Percentiles rank a stretch among this genome's conserved stretches.
phyloP scores from a whole-genome alignment of 2,113 vertebrate species.

The Noctilio leporinus region DNA sequence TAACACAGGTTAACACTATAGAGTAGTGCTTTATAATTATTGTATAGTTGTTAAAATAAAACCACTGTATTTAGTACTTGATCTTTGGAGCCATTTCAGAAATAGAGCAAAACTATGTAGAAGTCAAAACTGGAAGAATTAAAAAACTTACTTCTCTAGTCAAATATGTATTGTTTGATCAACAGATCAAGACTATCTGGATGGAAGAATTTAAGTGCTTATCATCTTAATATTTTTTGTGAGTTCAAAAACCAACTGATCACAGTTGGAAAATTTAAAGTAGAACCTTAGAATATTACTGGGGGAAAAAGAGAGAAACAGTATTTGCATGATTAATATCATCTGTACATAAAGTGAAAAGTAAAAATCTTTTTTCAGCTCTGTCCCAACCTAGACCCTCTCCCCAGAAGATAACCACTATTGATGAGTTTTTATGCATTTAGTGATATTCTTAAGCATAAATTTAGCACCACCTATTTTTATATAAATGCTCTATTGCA shows the following conservation, averaged over 20 bases:
- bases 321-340: neutral
- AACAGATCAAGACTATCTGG: neutral
- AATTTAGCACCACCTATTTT: neutral
- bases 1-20: neutral
- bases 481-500: neutral
- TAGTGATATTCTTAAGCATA: neutral
- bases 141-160: neutral
- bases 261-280: neutral
- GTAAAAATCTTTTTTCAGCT: neutral
- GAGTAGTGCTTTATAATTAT: neutral
- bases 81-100: neutral
- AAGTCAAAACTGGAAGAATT: neutral
- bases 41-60: neutral
- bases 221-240: neutral
- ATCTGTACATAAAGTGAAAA: neutral
- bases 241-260: neutral
- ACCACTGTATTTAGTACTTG: neutral
- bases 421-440: neutral
- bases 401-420: neutral
- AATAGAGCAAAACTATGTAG: neutral
- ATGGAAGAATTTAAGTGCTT: conserved; percentile 6
- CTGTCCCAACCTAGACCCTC: neutral
- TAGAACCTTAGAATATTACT: neutral
- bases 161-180: neutral
- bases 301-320: neutral